Percentiles rank a stretch among this genome's conserved stretches.
Evolutionary conservation across 2,888 invertebrate species (phyloP).

Genomic region (Drosophila longiperda): DNA sequence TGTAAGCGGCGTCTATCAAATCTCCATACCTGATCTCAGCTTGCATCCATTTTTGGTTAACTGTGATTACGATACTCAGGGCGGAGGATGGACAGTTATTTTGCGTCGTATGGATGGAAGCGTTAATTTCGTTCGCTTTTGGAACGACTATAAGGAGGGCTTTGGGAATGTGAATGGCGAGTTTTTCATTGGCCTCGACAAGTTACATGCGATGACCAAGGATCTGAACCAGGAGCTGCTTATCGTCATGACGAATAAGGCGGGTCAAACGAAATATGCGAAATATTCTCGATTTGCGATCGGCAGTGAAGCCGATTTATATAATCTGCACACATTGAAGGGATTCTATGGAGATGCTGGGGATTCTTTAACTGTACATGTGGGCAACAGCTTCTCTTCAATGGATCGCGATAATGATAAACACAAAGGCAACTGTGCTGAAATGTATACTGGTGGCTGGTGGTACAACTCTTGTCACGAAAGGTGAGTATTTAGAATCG

Average conservation of each 20-base stretch:
- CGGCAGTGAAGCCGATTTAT: conserved; percentile 88
- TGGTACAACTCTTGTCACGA: conserved; percentile 90
- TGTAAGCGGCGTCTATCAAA: conserved; percentile 86
- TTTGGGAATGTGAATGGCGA: conserved; percentile 90
- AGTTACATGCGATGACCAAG: conserved; percentile 86
- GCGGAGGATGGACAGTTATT: conserved; percentile 89
- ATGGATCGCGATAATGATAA: conserved; percentile 89
- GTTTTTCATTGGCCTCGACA: conserved; percentile 90
- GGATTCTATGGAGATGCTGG: conserved; percentile 88
- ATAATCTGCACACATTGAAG: conserved; percentile 88
- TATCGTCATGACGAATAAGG: conserved; percentile 87
- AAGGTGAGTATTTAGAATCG: conserved; percentile 82
- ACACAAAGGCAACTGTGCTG: conserved; percentile 89
- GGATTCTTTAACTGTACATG: conserved; percentile 89
- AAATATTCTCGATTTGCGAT: conserved; percentile 88
- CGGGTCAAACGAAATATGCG: conserved; percentile 86
- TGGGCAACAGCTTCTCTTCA: conserved; percentile 89
- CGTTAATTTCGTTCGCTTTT: conserved; percentile 88
- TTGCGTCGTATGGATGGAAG: conserved; percentile 88
- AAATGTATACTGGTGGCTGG: conserved; percentile 89
- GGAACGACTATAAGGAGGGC: conserved; percentile 87
- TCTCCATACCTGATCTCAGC: conserved; percentile 86
- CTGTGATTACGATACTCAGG: conserved; percentile 85
- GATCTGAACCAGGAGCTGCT: conserved; percentile 86
- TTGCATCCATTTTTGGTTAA: conserved; percentile 87